Evolutionary conservation across 2,888 invertebrate species (phyloP), one percentile per base, ranked within the genome.

Genomic region (Malthinus seriepunctatus): DNA sequence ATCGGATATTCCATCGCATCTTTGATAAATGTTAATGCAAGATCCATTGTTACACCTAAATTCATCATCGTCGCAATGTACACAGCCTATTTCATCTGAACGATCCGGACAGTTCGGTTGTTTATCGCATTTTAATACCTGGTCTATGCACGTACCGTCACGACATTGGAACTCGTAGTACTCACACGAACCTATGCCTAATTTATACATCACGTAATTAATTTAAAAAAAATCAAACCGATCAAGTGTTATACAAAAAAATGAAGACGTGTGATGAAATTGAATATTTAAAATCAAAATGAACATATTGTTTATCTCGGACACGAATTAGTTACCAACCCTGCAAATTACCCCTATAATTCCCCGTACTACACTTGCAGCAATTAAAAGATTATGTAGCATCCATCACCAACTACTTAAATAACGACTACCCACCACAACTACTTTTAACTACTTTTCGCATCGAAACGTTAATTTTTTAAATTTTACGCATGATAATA

Each of bases 21-120:
- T 75, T 64, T 79, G 78, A 49, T 75, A 73, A 51, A 82, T 74
- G 60, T 71, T 76, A 53, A 85, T 72, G 68, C 85, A 85, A 57
- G 76, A 78, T 23, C 85, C 85, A 67, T 84, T 80, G 56, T 76
- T 75, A 71, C 86, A 87, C 37, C 81, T 78, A 75, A 82, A 87
- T 72, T 86, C 79, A 62, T 84, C 83, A 10, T 73, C 71, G 55
- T 71, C 69, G 74, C 83, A 82, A 34, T 75, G 73, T 59, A 89
- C 82, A 78, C 93, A 93, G 67, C 88, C 88, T 51, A 85, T 74
- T 80, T 94, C 93, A 76, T 94, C 93, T 44, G 88, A 87, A 33
- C 84, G 83, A 73, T 93, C 93, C 1, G 79, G 78, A 74, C 97
- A 97, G 76, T 97, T 96, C 42, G 82, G 82, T 66, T 78, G 78